A percentile compares a stretch with the other conserved stretches of the same genome.
Conservation (phyloP, 2,797 vertebrate genomes). For the Serranus cabrilla region DNA sequence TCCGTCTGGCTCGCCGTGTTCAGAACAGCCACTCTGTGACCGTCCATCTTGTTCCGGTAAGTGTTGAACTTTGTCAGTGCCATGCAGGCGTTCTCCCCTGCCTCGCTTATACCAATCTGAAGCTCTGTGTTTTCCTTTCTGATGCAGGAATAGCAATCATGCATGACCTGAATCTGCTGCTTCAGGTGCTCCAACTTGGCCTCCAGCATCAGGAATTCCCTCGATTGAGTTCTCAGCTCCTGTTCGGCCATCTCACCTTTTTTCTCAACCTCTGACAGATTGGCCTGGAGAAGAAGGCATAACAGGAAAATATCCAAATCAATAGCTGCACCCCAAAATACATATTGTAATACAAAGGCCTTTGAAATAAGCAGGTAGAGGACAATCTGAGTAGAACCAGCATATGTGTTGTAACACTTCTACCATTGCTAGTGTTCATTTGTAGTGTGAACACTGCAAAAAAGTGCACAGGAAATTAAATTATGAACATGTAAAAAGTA, state of each 20-base stretch:
- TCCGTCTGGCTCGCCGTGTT: constrained; percentile 49
- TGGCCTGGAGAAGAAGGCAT: constrained; percentile 56
- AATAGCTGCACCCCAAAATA: neutral
- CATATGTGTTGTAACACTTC: no score
- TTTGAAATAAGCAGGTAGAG: neutral
- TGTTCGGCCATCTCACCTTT: constrained; percentile 28
- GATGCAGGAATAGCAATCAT: constrained; percentile 39
- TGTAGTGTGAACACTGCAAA: no score
- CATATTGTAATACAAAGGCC: neutral
- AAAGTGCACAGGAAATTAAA: no score
- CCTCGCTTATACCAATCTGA: constrained; percentile 42
- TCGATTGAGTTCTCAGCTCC: constrained; percentile 58
- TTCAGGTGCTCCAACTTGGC: constrained; percentile 61
- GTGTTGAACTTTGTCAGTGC: constrained; percentile 37
- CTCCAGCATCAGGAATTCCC: constrained; percentile 57
- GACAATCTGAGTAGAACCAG: no score
- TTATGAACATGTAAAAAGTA: no score
- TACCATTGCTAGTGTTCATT: no score
- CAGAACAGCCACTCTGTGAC: constrained; percentile 63
- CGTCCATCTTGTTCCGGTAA: constrained; percentile 76
- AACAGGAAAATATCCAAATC: neutral
- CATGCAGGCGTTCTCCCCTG: constrained; percentile 47
- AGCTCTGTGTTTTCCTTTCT: constrained; percentile 64
- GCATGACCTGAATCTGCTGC: constrained; percentile 29
- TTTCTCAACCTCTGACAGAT: constrained; percentile 56